A percentile compares a stretch with the other conserved stretches of the same genome.
These are phyloP conservation scores for Himalopsyche japonica DNA, from an alignment of 2,888 invertebrate genomes.

Conservation along the genomic window DNA sequence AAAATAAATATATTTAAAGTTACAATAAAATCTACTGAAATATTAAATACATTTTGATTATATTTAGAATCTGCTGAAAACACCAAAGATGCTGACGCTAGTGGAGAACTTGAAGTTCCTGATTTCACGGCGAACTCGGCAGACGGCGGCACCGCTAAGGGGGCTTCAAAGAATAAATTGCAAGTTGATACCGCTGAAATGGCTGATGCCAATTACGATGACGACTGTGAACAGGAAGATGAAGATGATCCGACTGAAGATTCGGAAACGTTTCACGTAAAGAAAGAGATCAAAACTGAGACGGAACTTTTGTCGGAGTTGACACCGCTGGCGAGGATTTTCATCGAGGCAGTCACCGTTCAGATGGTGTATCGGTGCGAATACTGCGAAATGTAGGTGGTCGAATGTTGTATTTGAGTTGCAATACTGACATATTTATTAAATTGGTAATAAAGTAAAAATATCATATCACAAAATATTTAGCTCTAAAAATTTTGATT, in stretches of 20 bases:
- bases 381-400: conserved; percentile 37
- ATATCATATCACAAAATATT: too few species aligned
- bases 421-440: too few species aligned
- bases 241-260: background rate
- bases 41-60: background rate
- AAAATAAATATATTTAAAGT: too few species aligned
- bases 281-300: conserved; percentile 2
- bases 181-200: background rate
- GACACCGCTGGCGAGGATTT: conserved; percentile 9
- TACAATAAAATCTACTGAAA: too few species aligned
- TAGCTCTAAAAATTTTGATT: too few species aligned
- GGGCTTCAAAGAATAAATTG: background rate
- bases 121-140: background rate
- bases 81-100: background rate
- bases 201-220: background rate
- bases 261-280: background rate
- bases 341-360: conserved; percentile 18
- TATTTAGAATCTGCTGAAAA: background rate
- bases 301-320: conserved; percentile 29
- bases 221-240: background rate
- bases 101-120: background rate
- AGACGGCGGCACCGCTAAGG: background rate
- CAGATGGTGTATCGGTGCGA: conserved; percentile 36
- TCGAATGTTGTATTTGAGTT: background rate
- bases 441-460: too few species aligned